phyloP scores from a whole-genome alignment of 2,888 invertebrate genomes.

The Lamellibrachia columna region DNA sequence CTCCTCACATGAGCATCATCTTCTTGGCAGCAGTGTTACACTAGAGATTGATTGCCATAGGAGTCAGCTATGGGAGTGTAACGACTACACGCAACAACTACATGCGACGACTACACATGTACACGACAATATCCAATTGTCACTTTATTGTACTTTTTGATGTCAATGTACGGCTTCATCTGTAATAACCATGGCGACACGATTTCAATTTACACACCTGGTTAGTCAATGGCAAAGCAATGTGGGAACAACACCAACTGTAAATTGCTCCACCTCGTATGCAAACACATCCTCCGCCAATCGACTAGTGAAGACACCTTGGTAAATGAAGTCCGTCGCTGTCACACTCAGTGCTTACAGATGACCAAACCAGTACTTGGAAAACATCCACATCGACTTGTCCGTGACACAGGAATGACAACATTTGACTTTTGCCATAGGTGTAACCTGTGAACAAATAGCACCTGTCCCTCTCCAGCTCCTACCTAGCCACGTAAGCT shows the following conservation, averaged over 20 bases:
- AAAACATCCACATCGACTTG: background rate
- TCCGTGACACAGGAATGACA: background rate
- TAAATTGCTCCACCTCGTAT: background rate
- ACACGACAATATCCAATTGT: background rate
- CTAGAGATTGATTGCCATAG: background rate
- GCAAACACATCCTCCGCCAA: background rate
- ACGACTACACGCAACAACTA: background rate
- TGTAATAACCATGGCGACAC: background rate
- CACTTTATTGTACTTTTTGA: background rate
- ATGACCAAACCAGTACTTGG: background rate
- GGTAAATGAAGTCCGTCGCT: background rate
- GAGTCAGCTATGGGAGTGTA: background rate
- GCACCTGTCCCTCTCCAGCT: background rate
- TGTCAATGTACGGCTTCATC: background rate
- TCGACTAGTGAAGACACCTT: background rate
- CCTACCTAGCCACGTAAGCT: background rate
- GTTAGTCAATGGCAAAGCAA: background rate
- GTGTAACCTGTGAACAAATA: background rate
- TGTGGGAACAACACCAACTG: background rate
- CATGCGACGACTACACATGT: background rate
- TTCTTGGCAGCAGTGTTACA: background rate
- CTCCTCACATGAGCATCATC: background rate
- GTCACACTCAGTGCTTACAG: background rate
- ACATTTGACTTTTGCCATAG: constrained; percentile 8
- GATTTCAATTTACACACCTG: background rate